phyloP scores from a whole-genome alignment of 2,797 vertebrate species.

The Myotis planiceps region DNA sequence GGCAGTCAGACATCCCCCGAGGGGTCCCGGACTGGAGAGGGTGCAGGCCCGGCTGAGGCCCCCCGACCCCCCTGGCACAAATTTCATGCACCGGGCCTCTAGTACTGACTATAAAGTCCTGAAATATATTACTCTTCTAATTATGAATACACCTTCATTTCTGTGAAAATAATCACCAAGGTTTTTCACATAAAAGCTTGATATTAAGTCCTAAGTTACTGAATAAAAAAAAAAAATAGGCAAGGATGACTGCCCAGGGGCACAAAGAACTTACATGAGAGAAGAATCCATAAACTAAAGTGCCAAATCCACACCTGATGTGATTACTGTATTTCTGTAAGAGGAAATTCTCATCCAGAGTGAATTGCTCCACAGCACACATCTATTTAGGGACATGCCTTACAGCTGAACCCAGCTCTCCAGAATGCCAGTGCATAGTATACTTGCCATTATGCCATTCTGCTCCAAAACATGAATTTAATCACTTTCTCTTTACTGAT shows the following conservation, averaged over 20 bases:
- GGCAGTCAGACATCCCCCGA: no score
- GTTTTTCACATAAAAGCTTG: neutral
- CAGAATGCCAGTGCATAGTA: neutral
- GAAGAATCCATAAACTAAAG: neutral
- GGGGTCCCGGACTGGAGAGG: no score
- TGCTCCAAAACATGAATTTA: conserved; percentile 18
- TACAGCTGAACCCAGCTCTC: neutral
- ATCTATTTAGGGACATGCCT: neutral
- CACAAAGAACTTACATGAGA: neutral
- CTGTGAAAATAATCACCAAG: neutral
- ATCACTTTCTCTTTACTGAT: neutral
- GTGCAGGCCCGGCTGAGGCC: no score
- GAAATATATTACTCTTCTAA: neutral
- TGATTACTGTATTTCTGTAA: neutral
- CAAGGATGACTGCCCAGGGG: neutral
- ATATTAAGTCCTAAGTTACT: neutral
- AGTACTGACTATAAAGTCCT: neutral
- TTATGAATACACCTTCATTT: neutral
- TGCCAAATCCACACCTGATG: neutral
- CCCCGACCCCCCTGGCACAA: no score
- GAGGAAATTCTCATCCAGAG: neutral
- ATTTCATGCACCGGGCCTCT: no score
- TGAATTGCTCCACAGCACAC: neutral
- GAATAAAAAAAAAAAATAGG: neutral
- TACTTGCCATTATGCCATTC: neutral